Evolutionary conservation across 2,797 vertebrate genomes (phyloP), one percentile per base, ranked within the genome.

Genomic region (Synaphobranchus kaupii): DNA sequence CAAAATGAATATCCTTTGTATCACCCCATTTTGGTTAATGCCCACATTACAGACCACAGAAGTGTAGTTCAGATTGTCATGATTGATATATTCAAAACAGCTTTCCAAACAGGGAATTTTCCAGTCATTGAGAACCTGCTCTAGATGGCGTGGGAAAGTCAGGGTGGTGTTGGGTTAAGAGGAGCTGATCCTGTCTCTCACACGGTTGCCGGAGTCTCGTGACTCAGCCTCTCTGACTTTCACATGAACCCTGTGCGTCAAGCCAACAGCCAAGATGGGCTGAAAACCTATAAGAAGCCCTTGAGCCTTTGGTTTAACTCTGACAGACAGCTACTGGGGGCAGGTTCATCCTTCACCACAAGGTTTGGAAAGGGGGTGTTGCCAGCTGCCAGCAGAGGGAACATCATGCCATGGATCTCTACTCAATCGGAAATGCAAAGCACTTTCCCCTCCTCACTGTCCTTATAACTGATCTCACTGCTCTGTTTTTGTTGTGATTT

Each of bases 131-230:
- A 87, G 91, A 90, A 88, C 87, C 63, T 22, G 84, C 89, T 56
- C 89, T 92, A 87, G 78, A 86, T 87, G 52, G 88, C 89, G 86
- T 92, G 92, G 90, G 91, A 92, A 92, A 54, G 73, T 47, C 25
- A 47, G 73, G 48, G 48, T 17, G 48, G 52, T 15, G 28, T 54
- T 22, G 13, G 44, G n/a, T 25, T 54, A 44, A 76, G 76, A 82
- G 86, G 34, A 47, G 4, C 84, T 48, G 76, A 63, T 58, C 56
- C 76, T 31, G 34, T 25, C 83, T 66, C 71, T 44, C 47, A 17
- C 78, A 86, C 54, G 76, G 39, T 52, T 68, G 73, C 9, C 20
- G 39, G 34, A 71, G 56, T 84, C 89, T 88, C 71, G 78, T 87
- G 91, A 89, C 84, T 86, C 52, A 28, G 78, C 84, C 47, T 8